A percentile compares a stretch with the other conserved stretches of the same genome.
phyloP scores from a whole-genome alignment of 2,888 invertebrate genomes.

The Steinernema carpocapsae region DNA sequence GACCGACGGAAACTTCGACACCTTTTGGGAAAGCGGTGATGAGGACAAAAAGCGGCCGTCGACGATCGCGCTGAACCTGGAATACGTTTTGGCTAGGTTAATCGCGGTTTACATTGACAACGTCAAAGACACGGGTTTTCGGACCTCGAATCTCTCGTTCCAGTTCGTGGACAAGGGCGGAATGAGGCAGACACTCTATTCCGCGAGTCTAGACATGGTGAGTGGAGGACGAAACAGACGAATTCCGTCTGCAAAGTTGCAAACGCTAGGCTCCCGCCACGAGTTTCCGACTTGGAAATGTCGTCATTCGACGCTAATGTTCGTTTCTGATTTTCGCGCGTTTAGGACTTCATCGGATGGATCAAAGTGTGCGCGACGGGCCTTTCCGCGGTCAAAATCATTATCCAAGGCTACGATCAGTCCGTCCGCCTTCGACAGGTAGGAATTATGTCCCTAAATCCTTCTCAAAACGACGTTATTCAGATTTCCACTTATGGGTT shows the following conservation, averaged over 20 bases:
- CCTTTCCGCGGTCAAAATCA: constrained; percentile 75
- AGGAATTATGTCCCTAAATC: not conserved
- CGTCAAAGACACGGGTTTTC: constrained; percentile 74
- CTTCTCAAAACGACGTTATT: too few species aligned
- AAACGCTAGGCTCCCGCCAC: too few species aligned
- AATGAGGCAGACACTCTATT: constrained; percentile 42
- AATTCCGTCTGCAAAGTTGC: too few species aligned
- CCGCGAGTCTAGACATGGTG: constrained; percentile 45
- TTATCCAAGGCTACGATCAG: constrained; percentile 88
- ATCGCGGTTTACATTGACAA: constrained; percentile 92
- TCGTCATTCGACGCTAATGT: too few species aligned
- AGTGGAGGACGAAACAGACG: constrained; percentile 4
- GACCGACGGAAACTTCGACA: constrained; percentile 91
- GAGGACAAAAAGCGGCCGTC: constrained; percentile 90
- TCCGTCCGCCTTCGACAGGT: constrained; percentile 85
- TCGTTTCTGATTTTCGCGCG: too few species aligned
- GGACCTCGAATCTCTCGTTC: constrained; percentile 36
- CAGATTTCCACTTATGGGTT: constrained; percentile 3
- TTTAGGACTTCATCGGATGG: constrained; percentile 77
- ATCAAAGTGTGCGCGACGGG: constrained; percentile 76
- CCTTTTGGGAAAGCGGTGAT: constrained; percentile 98
- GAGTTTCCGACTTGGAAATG: too few species aligned
- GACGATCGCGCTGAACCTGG: constrained; percentile 13
- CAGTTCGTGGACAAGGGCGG: constrained; percentile 27
- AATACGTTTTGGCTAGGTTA: constrained; percentile 74